Percentiles rank a stretch among this genome's conserved stretches.
Conservation (phyloP, 2,113 vertebrate genomes). For the Austrofundulus limnaeus region DNA sequence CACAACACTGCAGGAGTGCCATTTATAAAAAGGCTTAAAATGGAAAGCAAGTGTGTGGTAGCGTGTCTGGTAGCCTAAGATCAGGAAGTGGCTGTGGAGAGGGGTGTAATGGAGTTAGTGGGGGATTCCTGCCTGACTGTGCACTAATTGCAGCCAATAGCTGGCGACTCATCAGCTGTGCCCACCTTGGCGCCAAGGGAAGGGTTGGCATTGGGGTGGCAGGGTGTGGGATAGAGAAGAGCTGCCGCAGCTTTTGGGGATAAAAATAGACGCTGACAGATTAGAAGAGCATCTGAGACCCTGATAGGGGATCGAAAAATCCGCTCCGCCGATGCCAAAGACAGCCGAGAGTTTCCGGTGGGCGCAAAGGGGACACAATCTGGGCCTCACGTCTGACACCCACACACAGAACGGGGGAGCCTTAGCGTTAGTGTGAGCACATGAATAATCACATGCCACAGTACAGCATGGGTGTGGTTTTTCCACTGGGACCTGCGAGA, state of each 20-base stretch:
- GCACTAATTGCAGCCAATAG: conserved; percentile 76
- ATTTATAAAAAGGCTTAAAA: conserved; percentile 74
- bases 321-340: conserved; percentile 68
- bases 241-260: conserved; percentile 63
- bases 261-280: conserved; percentile 81
- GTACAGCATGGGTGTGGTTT: conserved; percentile 62
- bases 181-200: conserved; percentile 57
- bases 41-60: conserved; percentile 66
- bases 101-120: conserved; percentile 68
- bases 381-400: conserved; percentile 71
- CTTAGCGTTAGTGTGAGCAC: conserved; percentile 34
- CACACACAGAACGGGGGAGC: conserved; percentile 60
- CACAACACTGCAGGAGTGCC: conserved; percentile 68
- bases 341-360: conserved; percentile 71
- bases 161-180: conserved; percentile 57
- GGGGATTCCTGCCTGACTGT: conserved; percentile 79
- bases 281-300: conserved; percentile 83
- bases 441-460: conserved; percentile 35
- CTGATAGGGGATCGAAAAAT: conserved; percentile 81
- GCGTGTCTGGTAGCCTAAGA: conserved; percentile 57
- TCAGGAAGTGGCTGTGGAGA: conserved; percentile 69
- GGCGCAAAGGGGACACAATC: conserved; percentile 72
- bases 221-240: conserved; percentile 62
- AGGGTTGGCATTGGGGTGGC: conserved; percentile 65
- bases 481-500: conserved; percentile 62